Percentiles rank a stretch among this genome's conserved stretches.
Evolutionary conservation across 2,888 invertebrate species (phyloP).

Genomic region (Elysia crispata): DNA sequence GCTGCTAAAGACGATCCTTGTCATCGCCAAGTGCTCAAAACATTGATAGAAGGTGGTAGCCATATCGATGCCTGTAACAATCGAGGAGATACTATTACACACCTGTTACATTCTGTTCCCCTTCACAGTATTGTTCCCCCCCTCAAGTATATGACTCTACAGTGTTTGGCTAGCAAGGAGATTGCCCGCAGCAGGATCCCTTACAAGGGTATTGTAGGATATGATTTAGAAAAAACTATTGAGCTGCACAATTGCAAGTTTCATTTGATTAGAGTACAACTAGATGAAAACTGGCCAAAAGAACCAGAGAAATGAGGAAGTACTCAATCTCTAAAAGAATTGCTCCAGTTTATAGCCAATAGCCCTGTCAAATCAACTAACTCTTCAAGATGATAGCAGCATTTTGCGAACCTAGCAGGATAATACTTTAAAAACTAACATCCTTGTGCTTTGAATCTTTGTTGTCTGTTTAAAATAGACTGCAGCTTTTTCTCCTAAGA

Average conservation of each 20-base stretch:
- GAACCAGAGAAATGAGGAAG: constrained; percentile 37
- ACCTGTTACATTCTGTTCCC: constrained; percentile 70
- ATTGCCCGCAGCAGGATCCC: constrained; percentile 84
- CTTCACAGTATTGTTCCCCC: constrained; percentile 71
- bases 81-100: constrained; percentile 70
- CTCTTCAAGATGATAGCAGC: too few relatives aligned
- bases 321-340: too few relatives aligned
- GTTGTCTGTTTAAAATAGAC: too few relatives aligned
- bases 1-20: constrained; percentile 81
- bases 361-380: too few relatives aligned
- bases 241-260: constrained; percentile 65
- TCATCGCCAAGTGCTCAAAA: constrained; percentile 85
- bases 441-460: too few relatives aligned
- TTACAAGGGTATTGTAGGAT: constrained; percentile 71
- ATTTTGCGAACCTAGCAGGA: background rate
- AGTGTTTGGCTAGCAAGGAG: constrained; percentile 77
- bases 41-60: constrained; percentile 88
- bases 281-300: constrained; percentile 44
- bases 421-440: too few relatives aligned
- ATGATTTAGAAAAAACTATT: constrained; percentile 72
- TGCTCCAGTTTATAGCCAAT: background rate
- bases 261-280: constrained; percentile 25
- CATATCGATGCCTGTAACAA: constrained; percentile 85
- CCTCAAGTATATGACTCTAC: constrained; percentile 70
- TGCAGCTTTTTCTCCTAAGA: too few relatives aligned